These are phyloP conservation scores for Sarcophaga rosellei DNA, from an alignment of 2,888 invertebrate species.

Conservation along the genomic window DNA sequence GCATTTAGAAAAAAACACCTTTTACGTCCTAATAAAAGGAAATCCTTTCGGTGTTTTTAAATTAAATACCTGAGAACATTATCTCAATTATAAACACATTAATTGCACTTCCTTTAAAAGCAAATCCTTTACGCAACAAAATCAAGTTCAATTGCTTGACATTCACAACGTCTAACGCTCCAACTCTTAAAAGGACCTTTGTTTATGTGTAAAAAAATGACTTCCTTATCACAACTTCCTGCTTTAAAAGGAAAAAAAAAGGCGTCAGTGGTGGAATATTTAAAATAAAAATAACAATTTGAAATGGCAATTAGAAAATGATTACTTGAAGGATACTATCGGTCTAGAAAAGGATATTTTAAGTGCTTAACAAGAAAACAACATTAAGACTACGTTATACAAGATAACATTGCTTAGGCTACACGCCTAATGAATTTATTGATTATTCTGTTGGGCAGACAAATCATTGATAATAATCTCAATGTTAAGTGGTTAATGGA, in stretches of 20 bases:
- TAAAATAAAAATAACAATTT: not conserved
- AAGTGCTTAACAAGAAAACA: not conserved
- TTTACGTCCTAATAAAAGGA: too few species aligned
- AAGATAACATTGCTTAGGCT: not conserved
- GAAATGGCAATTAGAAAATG: not conserved
- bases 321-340: not conserved
- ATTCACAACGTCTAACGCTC: not conserved
- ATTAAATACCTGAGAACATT: not conserved
- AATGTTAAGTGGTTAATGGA: conserved; percentile 32
- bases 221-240: conserved; percentile 21
- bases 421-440: not conserved
- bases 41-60: too few species aligned
- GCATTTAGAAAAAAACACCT: too few species aligned
- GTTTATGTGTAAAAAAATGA: conserved; percentile 2
- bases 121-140: conserved; percentile 1
- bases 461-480: conserved; percentile 31
- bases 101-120: conserved; percentile 7
- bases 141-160: not conserved
- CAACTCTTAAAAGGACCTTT: conserved; percentile 6
- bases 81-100: conserved; percentile 51
- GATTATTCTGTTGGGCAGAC: conserved; percentile 4
- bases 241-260: not conserved
- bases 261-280: not conserved
- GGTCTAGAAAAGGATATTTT: not conserved
- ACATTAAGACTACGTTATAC: not conserved